Conservation (phyloP, 2,113 vertebrate genomes). For the Carlito syrichta region DNA sequence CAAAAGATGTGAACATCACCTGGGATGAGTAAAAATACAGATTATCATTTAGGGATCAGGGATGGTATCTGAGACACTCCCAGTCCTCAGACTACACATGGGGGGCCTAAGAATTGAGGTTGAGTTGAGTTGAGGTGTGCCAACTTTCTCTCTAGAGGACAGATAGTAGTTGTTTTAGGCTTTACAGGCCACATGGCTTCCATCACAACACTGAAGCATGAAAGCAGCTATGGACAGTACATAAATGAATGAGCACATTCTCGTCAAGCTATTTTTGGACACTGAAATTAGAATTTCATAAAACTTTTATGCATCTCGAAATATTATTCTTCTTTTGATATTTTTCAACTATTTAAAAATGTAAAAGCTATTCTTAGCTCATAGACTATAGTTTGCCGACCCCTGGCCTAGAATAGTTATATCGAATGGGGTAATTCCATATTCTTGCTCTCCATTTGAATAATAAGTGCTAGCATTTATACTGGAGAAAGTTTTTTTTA, state of each 20-base stretch:
- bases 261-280: not conserved
- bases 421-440: not conserved
- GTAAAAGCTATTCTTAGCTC: not conserved
- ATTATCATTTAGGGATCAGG: not conserved
- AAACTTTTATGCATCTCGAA: constrained; percentile 6
- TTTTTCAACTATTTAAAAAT: not conserved
- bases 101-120: not conserved
- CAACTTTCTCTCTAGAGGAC: not conserved
- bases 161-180: not conserved
- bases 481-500: not conserved
- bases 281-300: constrained; percentile 39
- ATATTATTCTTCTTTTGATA: not conserved
- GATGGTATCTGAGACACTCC: not conserved
- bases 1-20: not conserved
- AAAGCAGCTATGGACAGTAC: not conserved
- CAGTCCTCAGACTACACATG: not conserved
- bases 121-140: no score
- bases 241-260: not conserved
- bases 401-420: not conserved
- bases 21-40: not conserved
- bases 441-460: not conserved
- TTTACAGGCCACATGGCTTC: not conserved
- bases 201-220: not conserved
- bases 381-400: not conserved
- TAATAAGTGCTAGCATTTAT: not conserved